Base-by-base conservation (phyloP, 1,140 invertebrate species). In the Drosophila lowei region DNA sequence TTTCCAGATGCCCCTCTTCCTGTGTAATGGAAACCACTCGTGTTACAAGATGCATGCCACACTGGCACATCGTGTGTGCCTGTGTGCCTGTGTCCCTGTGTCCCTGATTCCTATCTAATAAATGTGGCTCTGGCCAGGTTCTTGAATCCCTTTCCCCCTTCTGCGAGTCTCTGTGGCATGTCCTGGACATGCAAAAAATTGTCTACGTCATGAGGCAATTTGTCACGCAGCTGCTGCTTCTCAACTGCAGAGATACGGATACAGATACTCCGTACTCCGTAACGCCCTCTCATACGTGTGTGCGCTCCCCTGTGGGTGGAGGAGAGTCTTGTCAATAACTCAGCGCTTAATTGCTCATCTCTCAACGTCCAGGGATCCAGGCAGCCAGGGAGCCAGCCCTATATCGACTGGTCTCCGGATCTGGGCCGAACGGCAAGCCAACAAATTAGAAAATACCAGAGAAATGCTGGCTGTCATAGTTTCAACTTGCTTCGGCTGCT, bases 331-430 rank as follows among this genome's bases (percentile, higher is more conserved):
- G 84, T 85, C 85, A 79, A 89, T 89, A 89, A 89, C 79, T 89
- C 84, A 77, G 66, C 60, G 70, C 77, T 80, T 89, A 89, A 89
- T 89, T 89, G 84, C 84, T 85, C 80, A 85, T 86, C 77, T 77
- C 74, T 85, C 80, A 85, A 88, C 73, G 83, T 85, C 79, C 75
- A 56, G 77, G 61, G 52, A 52, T 25, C 49, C 55, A 41, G 63
- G 38, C 1, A 18, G 1, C 18, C 18, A 18, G 18, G 18, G 18
- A 18, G 0, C 16, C 16, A 41, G 43, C 63, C 64, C 71, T 73
- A 68, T 73, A 68, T 77, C 53, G 65, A 44, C 21, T 13, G 34
- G 34, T 13, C 34, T 38, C 11, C 34, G 11, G 3, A 38, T 13
- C 11, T 38, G 11, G 34, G 42, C 54, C 43, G 52, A 50, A 46